Evolutionary conservation across 2,888 invertebrate species (phyloP).

Genomic region (Alsophila aescularia): DNA sequence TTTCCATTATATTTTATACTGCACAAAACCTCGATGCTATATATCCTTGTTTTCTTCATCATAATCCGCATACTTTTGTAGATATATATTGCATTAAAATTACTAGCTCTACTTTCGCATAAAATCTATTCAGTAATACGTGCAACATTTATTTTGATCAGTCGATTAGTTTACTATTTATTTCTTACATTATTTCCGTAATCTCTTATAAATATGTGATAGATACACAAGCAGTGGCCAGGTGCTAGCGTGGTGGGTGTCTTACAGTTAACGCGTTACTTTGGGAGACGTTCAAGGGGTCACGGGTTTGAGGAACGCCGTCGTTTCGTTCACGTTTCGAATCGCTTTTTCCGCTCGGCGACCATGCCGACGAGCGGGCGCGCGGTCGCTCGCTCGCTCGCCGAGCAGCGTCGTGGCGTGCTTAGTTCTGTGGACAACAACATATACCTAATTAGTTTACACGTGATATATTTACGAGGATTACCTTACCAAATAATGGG

Average conservation of each 20-base stretch:
- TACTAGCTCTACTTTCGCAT: constrained; percentile 16
- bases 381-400: constrained; percentile 68
- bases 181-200: constrained; percentile 22
- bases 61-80: not conserved
- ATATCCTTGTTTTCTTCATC: not conserved
- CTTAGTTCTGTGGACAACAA: constrained; percentile 67
- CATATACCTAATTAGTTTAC: not conserved
- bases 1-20: not conserved
- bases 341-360: constrained; percentile 89
- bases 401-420: constrained; percentile 65
- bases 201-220: constrained; percentile 22
- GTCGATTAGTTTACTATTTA: constrained; percentile 34
- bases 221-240: constrained; percentile 68
- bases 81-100: constrained; percentile 43
- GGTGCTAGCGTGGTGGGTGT: constrained; percentile 78
- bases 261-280: constrained; percentile 35
- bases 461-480: not conserved
- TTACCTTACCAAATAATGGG: not conserved
- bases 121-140: constrained; percentile 43
- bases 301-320: no score
- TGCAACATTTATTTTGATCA: constrained; percentile 36
- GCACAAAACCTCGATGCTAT: not conserved
- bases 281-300: constrained; percentile 21
- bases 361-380: constrained; percentile 88
- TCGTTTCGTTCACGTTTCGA: constrained; percentile 70